Evolutionary conservation across 2,797 vertebrate species (phyloP), one percentile per base, ranked within the genome.

Genomic region (Leptatherina wallacei): DNA sequence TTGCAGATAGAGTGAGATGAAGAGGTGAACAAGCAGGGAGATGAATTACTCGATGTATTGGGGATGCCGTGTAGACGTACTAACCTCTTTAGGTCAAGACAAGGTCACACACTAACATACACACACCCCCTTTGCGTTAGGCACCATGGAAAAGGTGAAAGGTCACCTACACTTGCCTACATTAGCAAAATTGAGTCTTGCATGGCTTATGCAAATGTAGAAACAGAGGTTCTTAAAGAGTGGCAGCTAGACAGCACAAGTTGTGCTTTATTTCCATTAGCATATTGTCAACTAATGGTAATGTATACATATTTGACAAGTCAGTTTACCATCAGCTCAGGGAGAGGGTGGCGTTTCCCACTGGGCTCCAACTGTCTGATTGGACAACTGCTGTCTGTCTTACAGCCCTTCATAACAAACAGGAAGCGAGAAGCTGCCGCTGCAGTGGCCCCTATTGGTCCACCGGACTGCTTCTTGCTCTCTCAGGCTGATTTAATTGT

Each of bases 401-500:
- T 61, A 57, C 66, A 78, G 77, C 36, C 77, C 74, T 83, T 74
- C 62, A 84, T 71, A 88, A 78, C 76, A 82, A 83, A 84, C 78
- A 74, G 71, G 63, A 83, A 79, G 55, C 10, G 55, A 83, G 78
- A 82, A 72, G 77, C 77, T 75, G 72, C 49, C 6, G 18, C 79
- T 35, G 8, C 56, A 14, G 55, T 76, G 86, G 88, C 84, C 85
- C 80, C 83, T 76, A 65, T 73, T 77, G 61, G 82, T 66, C 52
- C 69, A 75, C 81, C 52, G 65, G 68, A 81, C 74, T 51, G 63
- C 79, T 78, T 84, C 82, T 80, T 69, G 82, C 77, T 85, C 84
- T 88, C 90, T 83, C 73, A 60, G 80, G 89, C 87, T 94, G 94
- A 95, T 95, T 95, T 95, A 95, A 95, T 95, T 94, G 94, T 93